Conservation (phyloP, 2,113 vertebrate species). For the Pipa parva region DNA sequence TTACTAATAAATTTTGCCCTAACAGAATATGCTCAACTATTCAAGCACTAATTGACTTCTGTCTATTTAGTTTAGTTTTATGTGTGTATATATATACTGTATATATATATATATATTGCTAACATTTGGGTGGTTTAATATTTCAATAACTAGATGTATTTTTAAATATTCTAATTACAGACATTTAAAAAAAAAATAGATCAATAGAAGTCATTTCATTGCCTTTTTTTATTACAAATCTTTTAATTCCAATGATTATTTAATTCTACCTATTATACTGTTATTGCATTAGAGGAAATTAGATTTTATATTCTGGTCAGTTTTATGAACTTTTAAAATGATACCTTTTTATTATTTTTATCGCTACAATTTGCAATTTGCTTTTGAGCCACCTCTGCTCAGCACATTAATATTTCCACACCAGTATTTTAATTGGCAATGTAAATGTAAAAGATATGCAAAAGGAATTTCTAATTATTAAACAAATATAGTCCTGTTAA, state of each 20-base stretch:
- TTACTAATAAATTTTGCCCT: no score
- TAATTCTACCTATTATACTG: neutral
- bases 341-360: neutral
- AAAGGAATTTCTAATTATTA: no score
- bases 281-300: neutral
- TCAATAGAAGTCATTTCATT: neutral
- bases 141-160: no score
- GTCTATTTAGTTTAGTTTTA: no score
- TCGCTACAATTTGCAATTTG: neutral
- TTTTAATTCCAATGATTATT: neutral
- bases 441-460: neutral
- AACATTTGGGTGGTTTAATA: no score
- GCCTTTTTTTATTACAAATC: neutral
- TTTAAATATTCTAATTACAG: no score
- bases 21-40: no score
- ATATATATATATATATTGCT: no score
- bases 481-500: no score
- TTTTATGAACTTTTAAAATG: neutral
- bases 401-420: neutral
- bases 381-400: neutral
- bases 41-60: no score
- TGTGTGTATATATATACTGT: no score
- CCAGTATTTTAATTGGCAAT: neutral
- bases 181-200: no score
- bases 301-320: neutral